Conservation (phyloP, 1,140 invertebrate genomes). For the Orius insidiosus region DNA sequence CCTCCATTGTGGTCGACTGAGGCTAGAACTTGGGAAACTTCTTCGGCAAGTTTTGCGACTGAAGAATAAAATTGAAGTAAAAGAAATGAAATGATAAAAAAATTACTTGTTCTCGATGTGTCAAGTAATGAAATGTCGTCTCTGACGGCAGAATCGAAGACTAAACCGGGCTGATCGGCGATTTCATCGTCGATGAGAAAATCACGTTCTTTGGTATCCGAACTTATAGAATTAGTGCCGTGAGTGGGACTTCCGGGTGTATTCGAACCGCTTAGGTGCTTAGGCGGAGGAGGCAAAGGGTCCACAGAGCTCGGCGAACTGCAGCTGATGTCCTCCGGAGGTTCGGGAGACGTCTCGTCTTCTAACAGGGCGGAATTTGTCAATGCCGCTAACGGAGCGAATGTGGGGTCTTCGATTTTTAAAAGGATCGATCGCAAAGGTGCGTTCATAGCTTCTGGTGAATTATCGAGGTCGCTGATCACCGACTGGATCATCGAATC, state of each 20-base stretch:
- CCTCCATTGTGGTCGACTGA: constrained; percentile 1
- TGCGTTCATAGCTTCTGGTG: constrained; percentile 13
- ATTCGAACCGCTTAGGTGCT: constrained; percentile 25
- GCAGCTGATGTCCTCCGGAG: constrained; percentile 38
- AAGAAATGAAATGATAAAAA: not conserved
- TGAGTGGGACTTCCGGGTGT: constrained; percentile 58
- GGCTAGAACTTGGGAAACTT: constrained; percentile 12
- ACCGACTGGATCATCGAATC: constrained; percentile 18
- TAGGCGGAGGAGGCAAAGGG: constrained; percentile 24
- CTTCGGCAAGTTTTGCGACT: constrained; percentile 11
- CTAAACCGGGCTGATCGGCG: constrained; percentile 68
- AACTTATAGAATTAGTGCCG: constrained; percentile 52
- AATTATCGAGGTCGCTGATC: constrained; percentile 30
- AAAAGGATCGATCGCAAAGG: constrained; percentile 26
- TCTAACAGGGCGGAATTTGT: constrained; percentile 41
- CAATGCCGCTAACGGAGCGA: constrained; percentile 51
- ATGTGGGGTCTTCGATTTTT: constrained; percentile 53
- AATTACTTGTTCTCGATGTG: constrained; percentile 9
- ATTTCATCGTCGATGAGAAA: constrained; percentile 79
- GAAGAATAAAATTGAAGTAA: not conserved
- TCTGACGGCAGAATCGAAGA: constrained; percentile 32
- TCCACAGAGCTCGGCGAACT: constrained; percentile 46
- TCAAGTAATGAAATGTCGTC: constrained; percentile 8
- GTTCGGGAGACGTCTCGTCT: constrained; percentile 56
- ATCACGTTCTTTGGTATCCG: constrained; percentile 47